Evolutionary conservation across 2,888 invertebrate species (phyloP), one percentile per base, ranked within the genome.

Genomic region (Hemithea aestivaria): DNA sequence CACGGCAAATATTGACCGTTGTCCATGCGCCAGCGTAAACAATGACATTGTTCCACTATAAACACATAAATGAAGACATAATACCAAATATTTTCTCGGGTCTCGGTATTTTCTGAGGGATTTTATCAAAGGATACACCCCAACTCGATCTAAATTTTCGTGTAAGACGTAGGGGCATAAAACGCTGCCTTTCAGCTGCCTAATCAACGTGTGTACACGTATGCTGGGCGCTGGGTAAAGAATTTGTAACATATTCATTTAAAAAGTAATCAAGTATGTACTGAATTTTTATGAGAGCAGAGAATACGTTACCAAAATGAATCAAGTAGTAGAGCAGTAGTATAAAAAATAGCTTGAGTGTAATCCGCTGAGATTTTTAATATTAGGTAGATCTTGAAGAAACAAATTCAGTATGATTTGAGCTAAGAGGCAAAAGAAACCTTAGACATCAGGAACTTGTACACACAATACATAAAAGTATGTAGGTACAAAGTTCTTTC

Each of bases 1-100:
- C 22, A 46, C 54, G 42, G 57, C 60, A 64, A 70, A 74, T 61
- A 67, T 65, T 67, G 68, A 62, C 66, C 64, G 48, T 49, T 60
- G 67, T 61, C 56, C 56, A 41, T 48, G 37, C 44, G 35, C 32
- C 35, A 49, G 41, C 35, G 54, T 51, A 58, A 61, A 63, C 64
- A 65, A 51, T 40, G 47, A 48, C 49, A 45, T 51, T 59, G 54
- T 48, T 52, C 32, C 45, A 45, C 40, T 53, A 50, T 53, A 50
- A 52, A 58, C 46, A 45, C 48, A 42, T 37, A 51, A 58, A 59
- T 57, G 54, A 59, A 40, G 40, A 53, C 52, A 49, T 52, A 48
- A 53, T 45, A 30, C 30, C 27, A 29, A 22, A 32, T 31, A 50
- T 41, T 48, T 30, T 35, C 36, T 29, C 28, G 27, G 45, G 37